phyloP scores from a whole-genome alignment of 2,797 vertebrate genomes.

The Lithobates pipiens region DNA sequence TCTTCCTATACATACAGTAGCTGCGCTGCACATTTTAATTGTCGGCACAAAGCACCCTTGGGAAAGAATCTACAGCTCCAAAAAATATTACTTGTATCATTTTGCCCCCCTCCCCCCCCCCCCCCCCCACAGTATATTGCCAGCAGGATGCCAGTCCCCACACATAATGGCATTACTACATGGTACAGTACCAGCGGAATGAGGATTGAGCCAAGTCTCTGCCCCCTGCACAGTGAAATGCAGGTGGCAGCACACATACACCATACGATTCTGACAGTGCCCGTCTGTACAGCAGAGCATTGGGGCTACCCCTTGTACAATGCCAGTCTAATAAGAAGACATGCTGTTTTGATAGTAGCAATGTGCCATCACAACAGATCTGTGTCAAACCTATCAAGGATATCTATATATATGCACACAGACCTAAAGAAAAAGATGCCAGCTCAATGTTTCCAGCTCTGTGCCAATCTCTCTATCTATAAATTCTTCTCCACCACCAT shows the following conservation, averaged over 20 bases:
- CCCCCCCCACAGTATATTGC: neutral
- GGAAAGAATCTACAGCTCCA: no score
- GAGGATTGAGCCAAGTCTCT: neutral
- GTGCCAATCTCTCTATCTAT: no score
- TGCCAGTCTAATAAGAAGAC: neutral
- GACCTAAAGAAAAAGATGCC: neutral
- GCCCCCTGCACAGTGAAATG: neutral
- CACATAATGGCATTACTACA: neutral
- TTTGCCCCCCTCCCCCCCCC: no score
- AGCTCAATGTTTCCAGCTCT: neutral
- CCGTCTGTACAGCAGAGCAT: no score
- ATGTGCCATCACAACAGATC: no score
- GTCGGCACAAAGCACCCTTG: no score
- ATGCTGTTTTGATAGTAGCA: neutral
- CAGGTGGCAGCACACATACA: neutral
- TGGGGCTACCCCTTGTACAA: neutral
- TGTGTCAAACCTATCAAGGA: neutral
- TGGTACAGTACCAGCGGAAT: neutral
- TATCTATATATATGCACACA: neutral
- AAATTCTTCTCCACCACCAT: neutral
- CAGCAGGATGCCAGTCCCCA: neutral
- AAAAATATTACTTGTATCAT: no score
- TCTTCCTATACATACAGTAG: no score
- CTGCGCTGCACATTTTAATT: no score
- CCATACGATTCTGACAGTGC: neutral